A percentile compares a stretch with the other conserved stretches of the same genome.
phyloP scores from a whole-genome alignment of 2,888 invertebrate species.

The Hyalella azteca region DNA sequence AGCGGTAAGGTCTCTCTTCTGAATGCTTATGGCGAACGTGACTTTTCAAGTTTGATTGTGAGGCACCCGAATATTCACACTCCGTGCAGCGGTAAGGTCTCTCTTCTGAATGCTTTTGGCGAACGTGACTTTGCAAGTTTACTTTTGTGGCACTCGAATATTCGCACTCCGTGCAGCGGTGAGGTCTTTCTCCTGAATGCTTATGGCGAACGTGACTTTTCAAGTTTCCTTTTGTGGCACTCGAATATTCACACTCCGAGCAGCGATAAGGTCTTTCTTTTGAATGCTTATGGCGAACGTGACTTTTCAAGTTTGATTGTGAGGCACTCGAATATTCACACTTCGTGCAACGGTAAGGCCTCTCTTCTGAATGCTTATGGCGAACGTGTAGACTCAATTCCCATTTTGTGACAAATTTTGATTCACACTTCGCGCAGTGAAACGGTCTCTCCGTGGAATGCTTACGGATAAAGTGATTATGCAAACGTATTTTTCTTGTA shows the following conservation, averaged over 20 bases:
- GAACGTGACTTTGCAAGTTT: not conserved
- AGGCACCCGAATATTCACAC: not conserved
- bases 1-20: not conserved
- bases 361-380: no score
- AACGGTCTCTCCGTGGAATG: no score
- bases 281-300: not conserved
- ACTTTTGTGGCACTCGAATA: not conserved
- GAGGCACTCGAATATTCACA: no score
- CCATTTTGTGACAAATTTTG: no score
- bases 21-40: not conserved
- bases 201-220: not conserved
- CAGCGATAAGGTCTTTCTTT: not conserved
- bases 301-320: conserved; percentile 2
- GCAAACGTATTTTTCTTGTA: no score
- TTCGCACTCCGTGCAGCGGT: not conserved
- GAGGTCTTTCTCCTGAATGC: not conserved
- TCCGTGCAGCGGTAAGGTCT: not conserved
- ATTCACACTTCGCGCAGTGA: no score
- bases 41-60: not conserved
- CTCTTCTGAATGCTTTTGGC: not conserved
- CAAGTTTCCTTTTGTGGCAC: not conserved
- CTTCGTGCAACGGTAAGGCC: no score
- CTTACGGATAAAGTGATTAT: no score
- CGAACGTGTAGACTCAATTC: no score
- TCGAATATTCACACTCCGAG: not conserved